Base-by-base conservation (phyloP, 2,888 invertebrate species). In the Meteorus colon region DNA sequence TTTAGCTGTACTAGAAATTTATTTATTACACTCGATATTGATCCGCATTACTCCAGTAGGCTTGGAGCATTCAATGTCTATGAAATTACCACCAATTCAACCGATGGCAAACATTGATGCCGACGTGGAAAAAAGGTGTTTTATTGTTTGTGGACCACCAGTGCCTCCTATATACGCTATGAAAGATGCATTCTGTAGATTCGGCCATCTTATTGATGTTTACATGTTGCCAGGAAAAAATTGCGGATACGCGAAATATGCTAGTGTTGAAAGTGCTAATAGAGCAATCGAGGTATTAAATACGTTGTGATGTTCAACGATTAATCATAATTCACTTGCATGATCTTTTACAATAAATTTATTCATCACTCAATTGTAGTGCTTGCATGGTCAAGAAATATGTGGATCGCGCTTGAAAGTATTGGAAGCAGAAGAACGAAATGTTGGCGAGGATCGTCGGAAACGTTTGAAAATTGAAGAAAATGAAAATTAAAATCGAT, bases 231-330 rank as follows among this genome's bases (percentile, higher is more conserved):
- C 94, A 67, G 96, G 97, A 86, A 96, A 96, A 87, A 97, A 96
- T 85, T 97, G 96, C 89, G 98, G 98, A 0, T 98, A 97, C 90
- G 97, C 96, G 6, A 96, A 96, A 85, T 98, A 95, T 90, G 94
- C 96, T 3, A 92, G 91, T 67, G 92, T 91, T 72, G 92, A 94
- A 55, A 94, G 95, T 78, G 97, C 97, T 0, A 92, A 94, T 81
- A 92, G 92, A 83, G 96, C 96, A 1, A 95, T 96, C 66, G 91
- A 91, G 90, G 94, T 93, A 90, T 82, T 16, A 19, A 12, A 31
- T 41, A 1, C 4, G 0, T 45, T 68, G 27, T 12, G 8, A 3
- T 51, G 16, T 16, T 27, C 16, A 14, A 29, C 27, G 10, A 8
- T 45, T 16, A 48, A 48, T n/a, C 4, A 55, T 55, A 5, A 55